Percentiles rank a stretch among this genome's conserved stretches.
These are phyloP conservation scores for Synergus japonicus DNA, from an alignment of 2,888 invertebrate species.

Conservation along the genomic window DNA sequence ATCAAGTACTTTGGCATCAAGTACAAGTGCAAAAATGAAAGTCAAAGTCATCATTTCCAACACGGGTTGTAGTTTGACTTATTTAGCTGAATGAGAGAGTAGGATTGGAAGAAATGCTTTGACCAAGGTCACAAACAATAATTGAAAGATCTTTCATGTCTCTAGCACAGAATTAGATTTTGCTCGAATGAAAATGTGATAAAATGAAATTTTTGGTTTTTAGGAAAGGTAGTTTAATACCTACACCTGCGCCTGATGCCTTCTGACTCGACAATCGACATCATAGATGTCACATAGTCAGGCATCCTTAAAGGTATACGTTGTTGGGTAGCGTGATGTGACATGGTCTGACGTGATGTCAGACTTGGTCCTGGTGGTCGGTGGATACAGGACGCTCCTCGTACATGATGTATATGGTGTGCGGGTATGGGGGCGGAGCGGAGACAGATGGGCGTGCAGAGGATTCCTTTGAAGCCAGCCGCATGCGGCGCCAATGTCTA, in stretches of 20 bases:
- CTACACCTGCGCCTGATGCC: no score
- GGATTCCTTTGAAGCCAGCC: slow-evolving; percentile 77
- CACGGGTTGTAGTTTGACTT: no score
- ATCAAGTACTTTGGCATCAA: neutral
- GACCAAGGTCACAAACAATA: neutral
- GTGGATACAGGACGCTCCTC: slow-evolving; percentile 60
- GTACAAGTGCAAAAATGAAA: no score
- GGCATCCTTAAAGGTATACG: no score
- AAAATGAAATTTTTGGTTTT: no score
- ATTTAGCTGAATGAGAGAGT: no score
- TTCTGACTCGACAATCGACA: neutral
- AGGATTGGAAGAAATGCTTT: no score
- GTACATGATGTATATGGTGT: slow-evolving; percentile 75
- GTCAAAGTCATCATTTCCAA: no score
- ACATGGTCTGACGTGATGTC: slow-evolving; percentile 69
- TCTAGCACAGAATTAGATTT: no score
- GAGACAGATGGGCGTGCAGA: slow-evolving; percentile 77
- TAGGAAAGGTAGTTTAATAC: no score
- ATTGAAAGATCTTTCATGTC: no score
- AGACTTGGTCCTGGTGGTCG: slow-evolving; percentile 65
- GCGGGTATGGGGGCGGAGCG: slow-evolving; percentile 76
- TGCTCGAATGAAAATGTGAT: no score
- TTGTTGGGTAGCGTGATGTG: slow-evolving; percentile 59
- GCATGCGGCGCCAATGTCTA: slow-evolving; percentile 76
- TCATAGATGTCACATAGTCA: slow-evolving; percentile 3